Conservation (phyloP, 2,113 vertebrate species). For the Galeopterus variegatus region DNA sequence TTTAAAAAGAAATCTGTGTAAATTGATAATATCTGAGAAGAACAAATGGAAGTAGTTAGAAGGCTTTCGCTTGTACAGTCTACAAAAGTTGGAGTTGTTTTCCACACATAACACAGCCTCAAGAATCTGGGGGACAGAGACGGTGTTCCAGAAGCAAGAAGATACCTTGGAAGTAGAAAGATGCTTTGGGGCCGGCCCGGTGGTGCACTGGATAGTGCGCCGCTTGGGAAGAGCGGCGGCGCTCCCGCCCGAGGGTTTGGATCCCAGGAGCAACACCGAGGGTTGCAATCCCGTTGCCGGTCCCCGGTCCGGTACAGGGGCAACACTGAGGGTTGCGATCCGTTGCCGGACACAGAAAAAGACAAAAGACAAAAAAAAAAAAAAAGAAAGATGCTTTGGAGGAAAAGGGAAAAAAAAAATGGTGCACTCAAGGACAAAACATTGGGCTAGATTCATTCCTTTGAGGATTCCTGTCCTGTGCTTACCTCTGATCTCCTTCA, state of each 20-base stretch:
- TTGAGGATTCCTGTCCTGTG: neutral
- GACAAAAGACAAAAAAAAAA: too few species aligned
- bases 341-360: too few species aligned
- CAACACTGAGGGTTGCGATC: too few species aligned
- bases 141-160: neutral
- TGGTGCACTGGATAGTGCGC: too few species aligned
- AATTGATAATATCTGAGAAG: neutral
- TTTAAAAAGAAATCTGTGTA: neutral
- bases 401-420: neutral
- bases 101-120: neutral
- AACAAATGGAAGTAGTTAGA: neutral
- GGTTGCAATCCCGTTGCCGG: too few species aligned
- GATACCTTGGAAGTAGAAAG: neutral
- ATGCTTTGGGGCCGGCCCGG: too few species aligned
- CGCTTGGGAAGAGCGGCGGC: too few species aligned
- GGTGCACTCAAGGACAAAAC: neutral
- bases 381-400: neutral
- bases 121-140: neutral
- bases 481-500: neutral
- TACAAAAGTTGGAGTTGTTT: neutral
- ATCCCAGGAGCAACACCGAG: too few species aligned
- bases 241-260: too few species aligned
- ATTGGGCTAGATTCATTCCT: neutral
- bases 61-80: neutral
- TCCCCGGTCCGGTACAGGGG: too few species aligned